Conservation (phyloP, 1,140 invertebrate genomes). For the Danaus plexippus region DNA sequence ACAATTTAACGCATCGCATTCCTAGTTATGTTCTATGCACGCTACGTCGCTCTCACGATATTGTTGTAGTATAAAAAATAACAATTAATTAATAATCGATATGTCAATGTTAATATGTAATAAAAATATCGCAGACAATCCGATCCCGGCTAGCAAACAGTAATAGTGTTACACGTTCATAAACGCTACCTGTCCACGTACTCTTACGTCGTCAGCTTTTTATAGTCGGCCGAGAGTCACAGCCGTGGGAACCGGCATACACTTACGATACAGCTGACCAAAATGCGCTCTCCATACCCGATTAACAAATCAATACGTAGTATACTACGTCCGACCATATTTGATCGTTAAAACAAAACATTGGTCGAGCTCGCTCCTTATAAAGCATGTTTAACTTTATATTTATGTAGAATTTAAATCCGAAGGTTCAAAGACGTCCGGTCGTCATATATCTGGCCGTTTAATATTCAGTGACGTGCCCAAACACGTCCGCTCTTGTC, state of each 20-base stretch:
- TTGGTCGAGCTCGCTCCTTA: slow-evolving; percentile 43
- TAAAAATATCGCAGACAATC: slow-evolving; percentile 23
- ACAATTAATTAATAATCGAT: slow-evolving; percentile 27
- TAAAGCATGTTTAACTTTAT: slow-evolving; percentile 18
- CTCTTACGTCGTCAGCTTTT: slow-evolving; percentile 61
- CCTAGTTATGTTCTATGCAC: slow-evolving; percentile 32
- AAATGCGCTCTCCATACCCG: slow-evolving; percentile 71
- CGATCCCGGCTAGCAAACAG: slow-evolving; percentile 19
- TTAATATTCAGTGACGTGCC: slow-evolving; percentile 49
- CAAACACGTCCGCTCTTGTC: slow-evolving; percentile 56
- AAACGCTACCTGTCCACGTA: slow-evolving; percentile 63
- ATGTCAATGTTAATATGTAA: slow-evolving; percentile 25
- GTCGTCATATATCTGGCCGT: slow-evolving; percentile 23
- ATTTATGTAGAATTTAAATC: slow-evolving; percentile 5
- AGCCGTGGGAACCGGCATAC: slow-evolving; percentile 70
- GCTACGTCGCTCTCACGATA: slow-evolving; percentile 30
- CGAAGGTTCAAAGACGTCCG: slow-evolving; percentile 30
- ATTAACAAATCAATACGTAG: slow-evolving; percentile 71
- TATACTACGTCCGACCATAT: slow-evolving; percentile 53
- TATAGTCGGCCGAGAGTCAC: slow-evolving; percentile 68
- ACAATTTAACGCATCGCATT: slow-evolving; percentile 60
- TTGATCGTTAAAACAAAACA: slow-evolving; percentile 47
- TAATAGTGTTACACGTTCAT: slow-evolving; percentile 45
- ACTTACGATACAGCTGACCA: slow-evolving; percentile 65
- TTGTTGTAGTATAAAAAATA: slow-evolving; percentile 18